Evolutionary conservation across 2,113 vertebrate genomes (phyloP).

Genomic region (Poecilia latipinna): DNA sequence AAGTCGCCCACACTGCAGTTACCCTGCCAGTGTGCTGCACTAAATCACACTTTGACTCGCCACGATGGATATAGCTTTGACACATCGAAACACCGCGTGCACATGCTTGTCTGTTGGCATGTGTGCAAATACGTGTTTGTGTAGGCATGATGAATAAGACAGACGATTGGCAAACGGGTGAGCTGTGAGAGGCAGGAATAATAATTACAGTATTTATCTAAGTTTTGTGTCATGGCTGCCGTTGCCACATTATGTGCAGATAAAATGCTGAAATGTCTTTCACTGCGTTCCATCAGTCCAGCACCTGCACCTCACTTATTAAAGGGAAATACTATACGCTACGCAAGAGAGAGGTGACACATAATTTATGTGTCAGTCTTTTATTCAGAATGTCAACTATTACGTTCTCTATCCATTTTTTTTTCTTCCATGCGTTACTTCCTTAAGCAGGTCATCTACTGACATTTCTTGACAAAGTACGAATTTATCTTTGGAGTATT

Average conservation of each 20-base stretch:
- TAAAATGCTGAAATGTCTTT: slow-evolving; percentile 59
- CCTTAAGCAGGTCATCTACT: not conserved
- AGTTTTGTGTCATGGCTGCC: slow-evolving; percentile 69
- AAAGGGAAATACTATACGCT: slow-evolving; percentile 18
- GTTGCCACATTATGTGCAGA: slow-evolving; percentile 60
- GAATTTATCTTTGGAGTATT: not conserved
- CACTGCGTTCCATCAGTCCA: slow-evolving; percentile 55
- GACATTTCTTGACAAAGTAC: not conserved
- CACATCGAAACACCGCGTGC: slow-evolving; percentile 44
- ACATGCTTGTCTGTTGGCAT: slow-evolving; percentile 19
- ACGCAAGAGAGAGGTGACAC: slow-evolving; percentile 28
- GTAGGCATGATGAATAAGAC: slow-evolving; percentile 65
- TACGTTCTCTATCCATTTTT: slow-evolving; percentile 10
- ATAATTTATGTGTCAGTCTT: slow-evolving; percentile 38
- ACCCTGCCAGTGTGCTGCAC: slow-evolving; percentile 42
- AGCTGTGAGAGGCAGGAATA: slow-evolving; percentile 65
- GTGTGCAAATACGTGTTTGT: slow-evolving; percentile 42
- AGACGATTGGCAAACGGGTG: slow-evolving; percentile 62
- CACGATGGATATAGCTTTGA: slow-evolving; percentile 68
- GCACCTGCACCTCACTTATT: slow-evolving; percentile 53
- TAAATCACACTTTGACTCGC: slow-evolving; percentile 75
- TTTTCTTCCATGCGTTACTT: slow-evolving; percentile 8
- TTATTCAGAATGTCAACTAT: slow-evolving; percentile 22
- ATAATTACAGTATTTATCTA: slow-evolving; percentile 77
- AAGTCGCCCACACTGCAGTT: slow-evolving; percentile 60